phyloP scores from a whole-genome alignment of 2,888 invertebrate species.

The Peribatodes rhomboidaria region DNA sequence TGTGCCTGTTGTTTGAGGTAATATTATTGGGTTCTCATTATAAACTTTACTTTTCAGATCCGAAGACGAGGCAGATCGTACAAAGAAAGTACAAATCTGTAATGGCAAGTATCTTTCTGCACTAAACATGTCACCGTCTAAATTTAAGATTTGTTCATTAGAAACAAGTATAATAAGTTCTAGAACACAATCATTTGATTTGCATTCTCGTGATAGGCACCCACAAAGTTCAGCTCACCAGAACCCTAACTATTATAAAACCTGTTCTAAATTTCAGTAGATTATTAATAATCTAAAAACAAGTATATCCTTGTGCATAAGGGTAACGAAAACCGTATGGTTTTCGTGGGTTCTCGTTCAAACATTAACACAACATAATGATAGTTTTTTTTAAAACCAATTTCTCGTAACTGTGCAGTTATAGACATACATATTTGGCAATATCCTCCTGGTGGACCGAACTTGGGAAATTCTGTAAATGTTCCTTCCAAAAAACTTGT shows the following conservation, averaged over 20 bases:
- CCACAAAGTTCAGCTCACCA: no score
- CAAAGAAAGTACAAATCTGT: conserved; percentile 99
- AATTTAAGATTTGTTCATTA: neutral
- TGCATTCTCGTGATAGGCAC: no score
- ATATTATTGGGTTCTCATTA: neutral
- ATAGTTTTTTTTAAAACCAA: neutral
- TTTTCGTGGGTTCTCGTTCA: no score
- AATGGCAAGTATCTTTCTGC: conserved; percentile 92
- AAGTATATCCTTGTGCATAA: no score
- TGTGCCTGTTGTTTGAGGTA: neutral
- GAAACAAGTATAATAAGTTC: neutral
- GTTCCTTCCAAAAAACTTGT: no score
- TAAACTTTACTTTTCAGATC: conserved; percentile 91
- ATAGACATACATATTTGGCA: neutral
- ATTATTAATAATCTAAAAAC: no score
- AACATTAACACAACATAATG: no score
- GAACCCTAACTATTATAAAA: no score
- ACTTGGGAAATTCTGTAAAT: neutral
- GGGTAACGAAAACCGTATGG: no score
- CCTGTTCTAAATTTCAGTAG: no score
- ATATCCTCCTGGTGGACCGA: neutral
- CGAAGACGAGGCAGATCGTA: conserved; percentile 98
- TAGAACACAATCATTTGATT: neutral
- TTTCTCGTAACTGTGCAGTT: neutral
- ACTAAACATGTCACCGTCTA: conserved; percentile 5